Conservation (phyloP, 64 coral and sea anemone species). For the Hydrozoanthus tunicans region DNA sequence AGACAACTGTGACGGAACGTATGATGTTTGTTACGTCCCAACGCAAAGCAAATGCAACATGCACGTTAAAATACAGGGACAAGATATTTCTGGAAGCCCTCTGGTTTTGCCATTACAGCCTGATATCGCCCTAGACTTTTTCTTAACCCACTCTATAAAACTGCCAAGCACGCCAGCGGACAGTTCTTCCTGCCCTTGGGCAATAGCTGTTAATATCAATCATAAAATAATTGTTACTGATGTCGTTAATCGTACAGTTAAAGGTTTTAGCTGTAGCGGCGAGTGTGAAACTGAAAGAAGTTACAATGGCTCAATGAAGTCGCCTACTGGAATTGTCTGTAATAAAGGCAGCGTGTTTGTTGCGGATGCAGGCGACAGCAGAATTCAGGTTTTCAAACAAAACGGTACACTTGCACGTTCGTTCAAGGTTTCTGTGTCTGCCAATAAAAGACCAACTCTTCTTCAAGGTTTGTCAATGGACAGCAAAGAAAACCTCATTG, state of each 20-base stretch:
- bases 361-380: slow-evolving; percentile 6
- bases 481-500: neutral
- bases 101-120: neutral
- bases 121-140: no score
- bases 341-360: neutral
- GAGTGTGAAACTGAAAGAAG: neutral
- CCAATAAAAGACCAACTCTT: neutral
- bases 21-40: neutral
- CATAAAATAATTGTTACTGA: slow-evolving; percentile 25
- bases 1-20: slow-evolving; percentile 31
- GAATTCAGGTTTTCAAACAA: slow-evolving; percentile 11
- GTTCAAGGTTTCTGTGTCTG: neutral
- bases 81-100: slow-evolving; percentile 17
- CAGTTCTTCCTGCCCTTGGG: neutral
- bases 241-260: neutral
- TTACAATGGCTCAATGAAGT: neutral
- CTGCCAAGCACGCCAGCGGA: no score
- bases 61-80: slow-evolving; percentile 14
- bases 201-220: neutral
- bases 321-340: slow-evolving; percentile 25
- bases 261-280: neutral
- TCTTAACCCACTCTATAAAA: neutral
- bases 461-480: slow-evolving; percentile 10
- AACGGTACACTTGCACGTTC: neutral
- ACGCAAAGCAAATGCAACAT: neutral